phyloP scores from a whole-genome alignment of 2,113 vertebrate genomes.

The Ciconia maguari region DNA sequence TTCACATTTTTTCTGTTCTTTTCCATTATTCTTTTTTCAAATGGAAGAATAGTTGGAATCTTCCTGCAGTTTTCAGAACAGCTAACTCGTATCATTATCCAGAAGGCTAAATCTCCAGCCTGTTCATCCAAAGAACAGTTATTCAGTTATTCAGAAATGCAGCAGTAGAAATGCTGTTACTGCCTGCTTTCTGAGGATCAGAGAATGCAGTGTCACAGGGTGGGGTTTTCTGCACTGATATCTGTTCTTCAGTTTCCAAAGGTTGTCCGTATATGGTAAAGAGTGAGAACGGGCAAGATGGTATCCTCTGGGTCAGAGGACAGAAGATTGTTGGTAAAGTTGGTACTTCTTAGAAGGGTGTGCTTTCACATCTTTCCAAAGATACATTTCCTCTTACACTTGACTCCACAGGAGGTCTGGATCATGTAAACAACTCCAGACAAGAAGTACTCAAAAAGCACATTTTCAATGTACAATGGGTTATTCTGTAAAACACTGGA shows the following conservation, averaged over 20 bases:
- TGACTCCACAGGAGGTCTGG: not conserved
- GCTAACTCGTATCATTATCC: not conserved
- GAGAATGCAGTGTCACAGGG: not conserved
- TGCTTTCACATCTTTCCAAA: not conserved
- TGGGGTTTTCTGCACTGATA: rapidly evolving
- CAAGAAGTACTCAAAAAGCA: not conserved
- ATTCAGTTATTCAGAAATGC: not conserved
- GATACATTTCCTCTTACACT: not conserved
- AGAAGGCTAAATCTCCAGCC: not conserved
- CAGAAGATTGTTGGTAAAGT: not conserved
- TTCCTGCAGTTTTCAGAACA: not conserved
- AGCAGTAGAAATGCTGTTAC: not conserved
- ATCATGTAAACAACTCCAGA: not conserved
- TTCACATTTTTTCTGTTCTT: not conserved
- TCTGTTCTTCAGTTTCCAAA: not conserved
- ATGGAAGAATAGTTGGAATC: not conserved
- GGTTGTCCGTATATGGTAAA: not conserved
- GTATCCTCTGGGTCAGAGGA: not conserved
- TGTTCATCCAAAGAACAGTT: not conserved
- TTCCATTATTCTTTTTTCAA: not conserved
- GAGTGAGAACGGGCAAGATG: not conserved
- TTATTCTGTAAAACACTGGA: not conserved
- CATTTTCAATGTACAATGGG: not conserved
- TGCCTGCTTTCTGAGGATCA: not conserved
- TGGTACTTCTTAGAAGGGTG: not conserved